Base-by-base conservation (phyloP, 2,797 vertebrate genomes). In the Odontamblyopus rebecca region DNA sequence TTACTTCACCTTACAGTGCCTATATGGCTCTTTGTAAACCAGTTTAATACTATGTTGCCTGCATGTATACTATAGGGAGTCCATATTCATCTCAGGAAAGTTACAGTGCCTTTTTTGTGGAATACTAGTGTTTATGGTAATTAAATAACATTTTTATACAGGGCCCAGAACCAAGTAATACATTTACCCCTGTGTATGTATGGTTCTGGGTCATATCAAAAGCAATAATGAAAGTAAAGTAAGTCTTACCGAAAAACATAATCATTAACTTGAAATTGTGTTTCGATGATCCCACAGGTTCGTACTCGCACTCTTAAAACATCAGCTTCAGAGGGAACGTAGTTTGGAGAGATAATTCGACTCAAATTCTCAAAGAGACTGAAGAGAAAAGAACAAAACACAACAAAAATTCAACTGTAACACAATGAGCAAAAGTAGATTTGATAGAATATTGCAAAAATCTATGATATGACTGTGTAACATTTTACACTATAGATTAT, bases 301-400 rank as follows among this genome's bases (percentile, higher is more conserved):
- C 93, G 89, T 66, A 95, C 88, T 70, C 94, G 82, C 44, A 94
- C 94, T 67, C 93, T 79, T 74, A 94, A 86, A 3, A 95, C 89
- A 48, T 95, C 94, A 0, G 59, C 68, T 80, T 92, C 89, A 0
- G 89, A 92, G 70, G 94, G 93, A 63, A 90, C 1, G 70, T 94
- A 94, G 72, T 88, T 88, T 6, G 93, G 92, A 11, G 86, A 77
- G 35, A 93, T 84, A 85, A 95, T 88, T 67, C 91, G 89, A 82
- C 69, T 85, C 59, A 95, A 89, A 79, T 92, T 94, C 67, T 93
- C 89, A 76, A 94, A 94, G 86, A 94, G 94, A 76, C 93, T 95
- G 78, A 18, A 80, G 38, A 6, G 1, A 16, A 19, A 71, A 67
- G 1, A 64, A 44, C 11, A 26, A 26, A 23, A 15, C 15, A 23